phyloP scores from a whole-genome alignment of 2,888 invertebrate species.

The Mythimna loreyi region DNA sequence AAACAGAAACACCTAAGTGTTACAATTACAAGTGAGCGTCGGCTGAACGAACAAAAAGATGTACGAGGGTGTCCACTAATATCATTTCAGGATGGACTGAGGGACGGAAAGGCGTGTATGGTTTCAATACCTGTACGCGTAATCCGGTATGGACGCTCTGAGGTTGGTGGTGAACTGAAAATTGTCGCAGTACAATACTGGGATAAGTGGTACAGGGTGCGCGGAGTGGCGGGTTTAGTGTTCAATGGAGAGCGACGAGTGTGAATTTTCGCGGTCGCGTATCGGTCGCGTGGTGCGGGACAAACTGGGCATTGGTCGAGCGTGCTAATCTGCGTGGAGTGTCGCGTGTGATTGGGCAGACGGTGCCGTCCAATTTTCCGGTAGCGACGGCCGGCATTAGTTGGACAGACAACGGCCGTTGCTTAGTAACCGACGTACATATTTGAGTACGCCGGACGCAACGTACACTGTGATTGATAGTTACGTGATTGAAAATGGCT shows the following conservation, averaged over 20 bases:
- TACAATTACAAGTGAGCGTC: constrained; percentile 56
- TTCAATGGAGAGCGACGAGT: constrained; percentile 82
- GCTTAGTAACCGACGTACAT: constrained; percentile 78
- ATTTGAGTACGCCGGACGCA: constrained; percentile 70
- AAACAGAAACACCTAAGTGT: constrained; percentile 56
- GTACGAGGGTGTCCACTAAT: constrained; percentile 76
- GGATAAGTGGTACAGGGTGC: constrained; percentile 70
- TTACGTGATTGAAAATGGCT: constrained; percentile 58
- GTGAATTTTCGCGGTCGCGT: constrained; percentile 77
- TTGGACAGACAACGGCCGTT: constrained; percentile 82
- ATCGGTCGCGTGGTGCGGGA: constrained; percentile 72
- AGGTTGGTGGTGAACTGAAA: constrained; percentile 65
- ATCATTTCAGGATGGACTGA: constrained; percentile 81
- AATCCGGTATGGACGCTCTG: constrained; percentile 72
- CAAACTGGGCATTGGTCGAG: constrained; percentile 82
- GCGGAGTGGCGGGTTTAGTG: constrained; percentile 69
- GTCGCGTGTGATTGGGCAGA: constrained; percentile 90
- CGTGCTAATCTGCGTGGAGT: constrained; percentile 89
- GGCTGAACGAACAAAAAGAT: constrained; percentile 65
- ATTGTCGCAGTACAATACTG: constrained; percentile 79
- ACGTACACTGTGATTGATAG: constrained; percentile 63
- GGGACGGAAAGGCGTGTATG: constrained; percentile 80
- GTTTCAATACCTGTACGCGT: constrained; percentile 78
- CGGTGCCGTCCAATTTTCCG: constrained; percentile 90
- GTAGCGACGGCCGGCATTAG: constrained; percentile 83